A percentile compares a stretch with the other conserved stretches of the same genome.
Conservation (phyloP, 1,140 invertebrate species). For the Saxidomus purpurata region DNA sequence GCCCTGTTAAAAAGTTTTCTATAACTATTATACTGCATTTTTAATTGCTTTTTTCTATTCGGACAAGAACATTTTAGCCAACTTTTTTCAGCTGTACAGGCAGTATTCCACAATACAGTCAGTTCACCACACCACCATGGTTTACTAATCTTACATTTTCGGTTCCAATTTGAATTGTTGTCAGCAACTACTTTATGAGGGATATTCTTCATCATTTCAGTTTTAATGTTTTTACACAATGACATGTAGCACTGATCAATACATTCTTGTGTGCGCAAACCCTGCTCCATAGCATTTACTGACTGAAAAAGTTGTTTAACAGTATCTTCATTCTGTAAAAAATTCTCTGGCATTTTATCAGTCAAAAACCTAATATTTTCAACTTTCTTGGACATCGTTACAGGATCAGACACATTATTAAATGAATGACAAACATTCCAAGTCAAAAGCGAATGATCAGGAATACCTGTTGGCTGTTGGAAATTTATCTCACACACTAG, state of each 20-base stretch:
- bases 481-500: not conserved
- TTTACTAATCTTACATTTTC: not conserved
- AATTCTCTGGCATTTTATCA: not conserved
- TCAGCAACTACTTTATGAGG: slow-evolving; percentile 41
- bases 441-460: not conserved
- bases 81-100: not conserved
- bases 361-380: not conserved
- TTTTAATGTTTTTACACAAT: slow-evolving; percentile 9
- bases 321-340: not conserved
- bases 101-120: not conserved
- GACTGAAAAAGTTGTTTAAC: not conserved
- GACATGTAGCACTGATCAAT: slow-evolving; percentile 42
- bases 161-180: not conserved
- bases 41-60: slow-evolving; percentile 15
- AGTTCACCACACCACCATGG: slow-evolving; percentile 28
- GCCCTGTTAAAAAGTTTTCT: slow-evolving; percentile 19
- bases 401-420: not conserved
- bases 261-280: slow-evolving; percentile 19
- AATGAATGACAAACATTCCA: not conserved
- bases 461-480: not conserved
- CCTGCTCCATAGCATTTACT: slow-evolving; percentile 8
- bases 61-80: slow-evolving; percentile 32
- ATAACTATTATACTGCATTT: not conserved
- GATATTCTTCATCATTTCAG: slow-evolving; percentile 31
- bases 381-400: not conserved